phyloP scores from a whole-genome alignment of 2,113 vertebrate genomes.

The Megalops atlanticus region DNA sequence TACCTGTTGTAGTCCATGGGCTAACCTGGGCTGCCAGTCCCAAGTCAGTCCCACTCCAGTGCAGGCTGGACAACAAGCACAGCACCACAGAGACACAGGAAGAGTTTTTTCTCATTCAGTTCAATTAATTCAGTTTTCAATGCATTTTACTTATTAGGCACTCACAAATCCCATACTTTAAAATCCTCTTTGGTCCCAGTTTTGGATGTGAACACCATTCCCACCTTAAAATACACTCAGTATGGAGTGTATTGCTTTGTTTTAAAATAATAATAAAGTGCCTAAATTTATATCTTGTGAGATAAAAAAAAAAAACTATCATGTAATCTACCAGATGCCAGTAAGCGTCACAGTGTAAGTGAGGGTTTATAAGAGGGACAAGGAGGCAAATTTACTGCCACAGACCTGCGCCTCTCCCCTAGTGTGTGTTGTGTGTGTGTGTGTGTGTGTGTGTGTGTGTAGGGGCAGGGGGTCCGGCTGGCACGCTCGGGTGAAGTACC shows the following conservation, averaged over 20 bases:
- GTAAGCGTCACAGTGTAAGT: not conserved
- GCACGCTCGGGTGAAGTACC: constrained; percentile 72
- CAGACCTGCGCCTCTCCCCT: constrained; percentile 57
- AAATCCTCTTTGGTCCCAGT: not conserved
- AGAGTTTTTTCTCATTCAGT: not conserved
- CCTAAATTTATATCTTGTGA: too few relatives aligned
- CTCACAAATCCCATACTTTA: not conserved
- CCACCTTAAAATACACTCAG: not conserved
- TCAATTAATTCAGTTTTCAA: not conserved
- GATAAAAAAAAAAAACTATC: too few relatives aligned
- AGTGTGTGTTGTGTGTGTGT: constrained; percentile 54
- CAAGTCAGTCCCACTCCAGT: not conserved
- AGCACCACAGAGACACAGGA: not conserved
- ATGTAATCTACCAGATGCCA: too few relatives aligned
- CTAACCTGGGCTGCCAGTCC: not conserved
- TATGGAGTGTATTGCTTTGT: too few relatives aligned
- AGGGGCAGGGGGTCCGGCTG: constrained; percentile 53
- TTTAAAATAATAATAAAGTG: too few relatives aligned
- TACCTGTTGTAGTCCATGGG: not conserved
- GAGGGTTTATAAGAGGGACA: not conserved
- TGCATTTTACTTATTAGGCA: not conserved
- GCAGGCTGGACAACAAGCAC: not conserved
- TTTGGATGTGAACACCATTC: not conserved
- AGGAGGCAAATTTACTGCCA: constrained; percentile 21
- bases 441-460: not conserved